These are phyloP conservation scores for Schrankia costaestrigalis DNA, from an alignment of 2,888 invertebrate genomes.

Conservation along the genomic window DNA sequence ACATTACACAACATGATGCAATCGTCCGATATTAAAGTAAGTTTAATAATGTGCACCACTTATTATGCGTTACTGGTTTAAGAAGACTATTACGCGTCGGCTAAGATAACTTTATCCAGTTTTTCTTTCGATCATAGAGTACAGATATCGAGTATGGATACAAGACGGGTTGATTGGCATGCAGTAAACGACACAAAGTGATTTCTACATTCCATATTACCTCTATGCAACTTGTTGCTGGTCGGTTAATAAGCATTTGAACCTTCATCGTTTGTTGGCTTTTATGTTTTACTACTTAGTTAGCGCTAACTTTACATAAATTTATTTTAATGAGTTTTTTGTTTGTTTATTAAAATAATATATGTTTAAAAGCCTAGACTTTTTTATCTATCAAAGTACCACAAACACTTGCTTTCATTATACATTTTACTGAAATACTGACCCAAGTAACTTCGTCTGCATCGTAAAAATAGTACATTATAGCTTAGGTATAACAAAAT, in stretches of 20 bases:
- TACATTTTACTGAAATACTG: background rate
- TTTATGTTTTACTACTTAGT: no score
- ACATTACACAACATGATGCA: conserved; percentile 50
- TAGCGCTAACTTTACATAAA: no score
- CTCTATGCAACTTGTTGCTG: no score
- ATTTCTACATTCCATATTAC: background rate
- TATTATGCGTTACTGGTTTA: background rate
- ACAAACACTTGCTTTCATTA: no score
- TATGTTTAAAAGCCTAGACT: no score
- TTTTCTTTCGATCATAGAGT: background rate
- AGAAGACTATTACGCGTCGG: conserved; percentile 1
- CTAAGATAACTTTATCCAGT: background rate
- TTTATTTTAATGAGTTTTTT: no score
- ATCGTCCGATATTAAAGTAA: conserved; percentile 16
- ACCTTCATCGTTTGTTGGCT: no score
- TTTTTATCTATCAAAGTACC: no score
- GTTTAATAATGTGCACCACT: background rate
- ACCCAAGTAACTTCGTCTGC: background rate
- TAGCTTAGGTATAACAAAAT: no score
- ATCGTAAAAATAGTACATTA: background rate
- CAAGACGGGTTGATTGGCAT: conserved; percentile 3
- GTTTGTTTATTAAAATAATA: no score
- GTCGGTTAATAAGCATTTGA: no score
- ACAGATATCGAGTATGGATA: background rate
- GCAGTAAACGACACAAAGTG: conserved; percentile 2